Evolutionary conservation across 2,888 invertebrate species (phyloP), one percentile per base, ranked within the genome.

Genomic region (Rutpela maculata): DNA sequence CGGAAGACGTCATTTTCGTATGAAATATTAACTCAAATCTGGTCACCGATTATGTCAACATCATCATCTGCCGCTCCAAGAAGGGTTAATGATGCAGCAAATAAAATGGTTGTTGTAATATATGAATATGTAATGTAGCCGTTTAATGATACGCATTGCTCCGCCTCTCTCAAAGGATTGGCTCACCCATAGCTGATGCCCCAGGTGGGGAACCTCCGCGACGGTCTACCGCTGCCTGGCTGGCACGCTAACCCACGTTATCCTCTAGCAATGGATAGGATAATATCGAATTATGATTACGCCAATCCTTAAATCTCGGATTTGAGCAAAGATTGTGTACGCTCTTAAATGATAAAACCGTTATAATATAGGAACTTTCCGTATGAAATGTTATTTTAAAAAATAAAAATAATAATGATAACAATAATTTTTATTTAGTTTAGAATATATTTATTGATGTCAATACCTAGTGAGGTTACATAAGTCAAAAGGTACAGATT

Each of bases 81-180:
- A 60, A 72, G 72, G 60, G 43, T 63, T 72, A 63, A 72, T 72
- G 72, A 72, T 72, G 72, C 60, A 62, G 72, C 72, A 63, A 72
- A 72, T 72, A 72, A 72, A 72, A 72, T 72, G 72, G 72, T 72
- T 59, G 62, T 62, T 62, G 72, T 62, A 72, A 72, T 63, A 72
- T 86, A 87, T 86, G 87, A 88, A 88, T 88, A 87, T 83, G 84
- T 87, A 87, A 85, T 84, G 82, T 78, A 75, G 74, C 77, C 62
- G 74, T 80, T 73, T 81, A 80, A 81, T 81, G 80, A 82, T 78
- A 79, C 68, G 66, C 76, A 76, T 76, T 67, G 80, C 80, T 73
- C 85, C 85, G 85, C 86, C 85, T 80, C 80, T 80, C 65, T 74
- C 75, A 78, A 80, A 81, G 80, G 81, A 84, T 82, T 84, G 83